A percentile compares a stretch with the other conserved stretches of the same genome.
phyloP scores from a whole-genome alignment of 2,113 vertebrate genomes.

The cat (Felis catus) region F.catus_Fca126_mat1.0 CM031419.1:25619001-25619500 shows the following conservation, averaged over 20 bases:
- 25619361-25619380: neutral
- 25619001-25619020: slow-evolving; percentile 99
- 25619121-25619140: slow-evolving; percentile 95
- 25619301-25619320: fast-evolving
- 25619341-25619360: neutral
- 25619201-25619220: fast-evolving
- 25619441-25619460: fast-evolving
- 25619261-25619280: neutral
- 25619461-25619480: neutral
- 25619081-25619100: slow-evolving; percentile 99
- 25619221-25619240: neutral
- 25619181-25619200: slow-evolving; percentile 96
- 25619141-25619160: slow-evolving; percentile 96
- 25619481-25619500: neutral
- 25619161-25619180: slow-evolving; percentile 96
- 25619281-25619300: neutral
- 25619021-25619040: slow-evolving; percentile 99
- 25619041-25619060: slow-evolving; percentile 98
- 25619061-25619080: slow-evolving; percentile 93
- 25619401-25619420: fast-evolving
- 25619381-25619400: neutral
- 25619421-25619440: fast-evolving
- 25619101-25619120: slow-evolving; percentile 94
- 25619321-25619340: neutral
- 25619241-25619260: fast-evolving